A percentile compares a stretch with the other conserved stretches of the same genome.
Evolutionary conservation across 2,113 vertebrate genomes (phyloP).

Genomic region (Pycnonotus jocosus): DNA sequence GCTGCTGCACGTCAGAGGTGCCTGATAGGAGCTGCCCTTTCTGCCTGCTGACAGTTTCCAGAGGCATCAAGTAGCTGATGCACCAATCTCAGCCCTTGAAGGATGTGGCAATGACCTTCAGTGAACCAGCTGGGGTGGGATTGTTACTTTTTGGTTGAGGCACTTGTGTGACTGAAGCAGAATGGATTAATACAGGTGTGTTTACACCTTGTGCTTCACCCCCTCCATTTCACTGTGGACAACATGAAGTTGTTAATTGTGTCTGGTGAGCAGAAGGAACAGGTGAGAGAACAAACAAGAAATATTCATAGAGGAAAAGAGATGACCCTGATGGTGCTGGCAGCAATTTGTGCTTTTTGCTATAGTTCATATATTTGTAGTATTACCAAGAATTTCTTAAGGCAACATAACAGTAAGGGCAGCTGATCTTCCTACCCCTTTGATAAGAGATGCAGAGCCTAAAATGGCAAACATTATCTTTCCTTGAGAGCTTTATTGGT

Average conservation of each 20-base stretch:
- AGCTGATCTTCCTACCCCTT: neutral
- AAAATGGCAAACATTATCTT: neutral
- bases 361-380: neutral
- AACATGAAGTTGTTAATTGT: fast-evolving
- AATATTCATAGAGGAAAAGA: neutral
- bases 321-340: neutral
- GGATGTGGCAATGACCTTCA: neutral
- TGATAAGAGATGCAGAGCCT: neutral
- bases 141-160: neutral
- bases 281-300: neutral
- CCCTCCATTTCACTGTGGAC: neutral
- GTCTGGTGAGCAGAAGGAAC: neutral
- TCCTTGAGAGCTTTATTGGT: neutral
- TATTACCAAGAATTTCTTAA: neutral
- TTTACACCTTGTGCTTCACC: neutral
- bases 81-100: neutral
- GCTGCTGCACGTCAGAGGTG: neutral
- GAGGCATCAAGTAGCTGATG: neutral
- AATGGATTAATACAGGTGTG: fast-evolving
- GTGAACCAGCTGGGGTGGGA: too few species aligned
- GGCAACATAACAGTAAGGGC: neutral
- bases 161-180: neutral
- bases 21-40: neutral
- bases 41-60: neutral
- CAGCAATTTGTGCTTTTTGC: neutral